phyloP scores from a whole-genome alignment of 2,113 vertebrate species.

The Antigone vipio region DNA sequence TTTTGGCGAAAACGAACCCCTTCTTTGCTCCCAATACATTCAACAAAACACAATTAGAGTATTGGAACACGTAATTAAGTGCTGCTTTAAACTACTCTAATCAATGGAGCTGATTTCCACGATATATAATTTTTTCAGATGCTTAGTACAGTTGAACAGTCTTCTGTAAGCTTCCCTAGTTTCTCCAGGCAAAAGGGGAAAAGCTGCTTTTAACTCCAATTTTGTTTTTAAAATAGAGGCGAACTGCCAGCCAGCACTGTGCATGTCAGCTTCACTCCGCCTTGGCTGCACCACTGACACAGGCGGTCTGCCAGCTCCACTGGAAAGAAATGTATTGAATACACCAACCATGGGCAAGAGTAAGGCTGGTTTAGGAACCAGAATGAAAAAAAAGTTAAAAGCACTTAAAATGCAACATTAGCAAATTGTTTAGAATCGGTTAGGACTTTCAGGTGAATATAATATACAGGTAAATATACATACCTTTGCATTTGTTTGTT shows the following conservation, averaged over 20 bases:
- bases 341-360: background rate
- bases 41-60: constrained; percentile 69
- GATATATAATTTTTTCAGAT: constrained; percentile 76
- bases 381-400: background rate
- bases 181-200: constrained; percentile 62
- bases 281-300: constrained; percentile 32
- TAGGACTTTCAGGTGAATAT: background rate
- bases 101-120: constrained; percentile 77
- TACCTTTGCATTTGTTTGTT: constrained; percentile 99
- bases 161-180: constrained; percentile 59
- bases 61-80: constrained; percentile 77
- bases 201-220: constrained; percentile 67
- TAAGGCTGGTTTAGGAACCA: background rate
- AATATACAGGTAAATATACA: constrained; percentile 34
- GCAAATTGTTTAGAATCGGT: background rate
- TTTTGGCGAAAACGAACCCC: constrained; percentile 70
- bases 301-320: constrained; percentile 44
- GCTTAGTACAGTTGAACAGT: constrained; percentile 62
- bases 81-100: constrained; percentile 75
- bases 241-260: constrained; percentile 57
- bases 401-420: background rate
- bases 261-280: constrained; percentile 45
- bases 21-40: constrained; percentile 66
- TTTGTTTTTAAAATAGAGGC: constrained; percentile 63
- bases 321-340: background rate